A percentile compares a stretch with the other conserved stretches of the same genome.
Conservation (phyloP, 92 coral and sea anemone species). For the Siderastrea siderea region DNA sequence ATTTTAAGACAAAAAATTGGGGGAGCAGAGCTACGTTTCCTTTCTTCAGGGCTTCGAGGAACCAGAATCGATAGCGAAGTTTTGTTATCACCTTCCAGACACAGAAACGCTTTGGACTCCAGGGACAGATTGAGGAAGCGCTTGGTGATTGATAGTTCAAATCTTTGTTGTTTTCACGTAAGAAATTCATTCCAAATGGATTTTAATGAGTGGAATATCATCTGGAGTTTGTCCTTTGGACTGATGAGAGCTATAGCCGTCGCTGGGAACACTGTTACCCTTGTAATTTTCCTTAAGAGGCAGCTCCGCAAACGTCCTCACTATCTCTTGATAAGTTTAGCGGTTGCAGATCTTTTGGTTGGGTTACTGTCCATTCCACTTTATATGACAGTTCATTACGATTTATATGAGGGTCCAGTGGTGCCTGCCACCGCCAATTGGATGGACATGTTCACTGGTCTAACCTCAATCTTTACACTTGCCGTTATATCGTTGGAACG, state of each 20-base stretch:
- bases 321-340: slow-evolving; percentile 59
- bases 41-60: too few relatives aligned
- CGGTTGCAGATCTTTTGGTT: slow-evolving; percentile 65
- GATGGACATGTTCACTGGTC: slow-evolving; percentile 57
- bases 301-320: slow-evolving; percentile 63
- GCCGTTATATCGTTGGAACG: slow-evolving; percentile 62
- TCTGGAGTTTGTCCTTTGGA: slow-evolving; percentile 63
- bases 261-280: slow-evolving; percentile 50
- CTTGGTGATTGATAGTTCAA: too few relatives aligned
- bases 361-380: slow-evolving; percentile 51
- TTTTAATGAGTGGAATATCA: slow-evolving; percentile 12
- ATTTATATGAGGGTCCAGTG: neutral
- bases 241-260: slow-evolving; percentile 48
- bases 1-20: too few relatives aligned
- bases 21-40: too few relatives aligned
- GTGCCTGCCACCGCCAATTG: neutral
- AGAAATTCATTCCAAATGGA: too few relatives aligned
- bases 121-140: too few relatives aligned
- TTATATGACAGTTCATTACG: too few relatives aligned
- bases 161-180: too few relatives aligned
- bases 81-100: too few relatives aligned
- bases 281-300: slow-evolving; percentile 39
- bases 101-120: too few relatives aligned
- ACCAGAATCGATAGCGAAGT: too few relatives aligned
- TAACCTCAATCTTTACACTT: slow-evolving; percentile 55